Evolutionary conservation across 2,888 invertebrate genomes (phyloP).

Genomic region (Harmothoe impar): DNA sequence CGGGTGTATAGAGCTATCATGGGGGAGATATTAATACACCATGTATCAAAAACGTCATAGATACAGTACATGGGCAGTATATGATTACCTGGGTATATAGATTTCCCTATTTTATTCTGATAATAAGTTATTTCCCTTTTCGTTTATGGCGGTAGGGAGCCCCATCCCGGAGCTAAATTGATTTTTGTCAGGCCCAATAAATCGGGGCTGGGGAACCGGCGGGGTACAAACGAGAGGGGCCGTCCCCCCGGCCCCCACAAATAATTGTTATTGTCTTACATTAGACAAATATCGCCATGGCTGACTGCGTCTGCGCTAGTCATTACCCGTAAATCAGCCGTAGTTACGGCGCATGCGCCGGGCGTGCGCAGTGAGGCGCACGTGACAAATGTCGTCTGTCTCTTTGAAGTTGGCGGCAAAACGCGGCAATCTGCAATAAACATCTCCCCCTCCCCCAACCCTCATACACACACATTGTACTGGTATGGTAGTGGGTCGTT

Average conservation of each 20-base stretch:
- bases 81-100: too few relatives aligned
- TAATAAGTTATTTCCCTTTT: too few relatives aligned
- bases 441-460: too few relatives aligned
- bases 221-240: neutral
- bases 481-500: too few relatives aligned
- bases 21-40: too few relatives aligned
- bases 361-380: neutral
- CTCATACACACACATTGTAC: too few relatives aligned
- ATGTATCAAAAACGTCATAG: too few relatives aligned
- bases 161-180: neutral
- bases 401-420: conserved; percentile 3
- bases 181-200: conserved; percentile 1
- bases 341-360: conserved; percentile 9
- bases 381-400: conserved; percentile 1
- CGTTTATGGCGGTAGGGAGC: neutral
- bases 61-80: too few relatives aligned
- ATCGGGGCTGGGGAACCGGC: neutral
- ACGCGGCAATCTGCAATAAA: neutral
- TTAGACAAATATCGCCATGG: conserved; percentile 31
- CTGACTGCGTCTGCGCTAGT: neutral
- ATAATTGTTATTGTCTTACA: conserved; percentile 39
- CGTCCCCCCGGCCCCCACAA: conserved; percentile 19
- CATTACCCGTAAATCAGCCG: neutral
- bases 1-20: too few relatives aligned
- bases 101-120: too few relatives aligned